Evolutionary conservation across 2,888 invertebrate species (phyloP).

Genomic region (Thereva nobilitata): DNA sequence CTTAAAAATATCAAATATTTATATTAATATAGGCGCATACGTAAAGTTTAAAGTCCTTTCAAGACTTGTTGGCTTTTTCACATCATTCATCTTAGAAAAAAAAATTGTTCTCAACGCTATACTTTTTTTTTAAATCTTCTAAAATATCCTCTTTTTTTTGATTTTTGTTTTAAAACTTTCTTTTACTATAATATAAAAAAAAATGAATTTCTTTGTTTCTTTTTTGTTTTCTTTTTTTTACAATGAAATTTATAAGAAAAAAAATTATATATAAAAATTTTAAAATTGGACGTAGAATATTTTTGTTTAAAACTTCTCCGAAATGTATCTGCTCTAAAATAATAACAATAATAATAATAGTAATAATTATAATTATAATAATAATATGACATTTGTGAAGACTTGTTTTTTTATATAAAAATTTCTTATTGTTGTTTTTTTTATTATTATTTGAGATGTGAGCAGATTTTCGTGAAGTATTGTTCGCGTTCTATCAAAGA

Average conservation of each 20-base stretch:
- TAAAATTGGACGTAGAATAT: constrained; percentile 31
- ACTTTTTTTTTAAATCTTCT: too few relatives aligned
- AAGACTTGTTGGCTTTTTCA: constrained; percentile 22
- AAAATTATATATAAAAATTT: too few relatives aligned
- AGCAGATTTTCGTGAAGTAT: not conserved
- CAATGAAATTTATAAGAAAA: too few relatives aligned
- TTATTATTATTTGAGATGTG: not conserved
- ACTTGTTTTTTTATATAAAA: not conserved
- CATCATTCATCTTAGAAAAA: not conserved
- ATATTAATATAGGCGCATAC: constrained; percentile 10
- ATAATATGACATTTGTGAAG: too few relatives aligned
- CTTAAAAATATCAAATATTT: constrained; percentile 13
- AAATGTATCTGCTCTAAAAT: too few relatives aligned
- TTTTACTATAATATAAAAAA: not conserved
- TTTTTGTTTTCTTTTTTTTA: too few relatives aligned
- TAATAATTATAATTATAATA: too few relatives aligned
- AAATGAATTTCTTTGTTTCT: constrained; percentile 7
- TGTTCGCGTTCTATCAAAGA: constrained; percentile 53
- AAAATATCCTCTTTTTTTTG: too few relatives aligned
- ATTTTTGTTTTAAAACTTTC: too few relatives aligned
- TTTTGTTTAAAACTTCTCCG: not conserved
- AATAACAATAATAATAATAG: too few relatives aligned
- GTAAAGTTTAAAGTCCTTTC: constrained; percentile 31
- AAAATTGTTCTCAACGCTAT: not conserved
- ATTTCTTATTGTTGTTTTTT: not conserved